Evolutionary conservation across 2,888 invertebrate genomes (phyloP).

Genomic region (Ypsolopha sequella): DNA sequence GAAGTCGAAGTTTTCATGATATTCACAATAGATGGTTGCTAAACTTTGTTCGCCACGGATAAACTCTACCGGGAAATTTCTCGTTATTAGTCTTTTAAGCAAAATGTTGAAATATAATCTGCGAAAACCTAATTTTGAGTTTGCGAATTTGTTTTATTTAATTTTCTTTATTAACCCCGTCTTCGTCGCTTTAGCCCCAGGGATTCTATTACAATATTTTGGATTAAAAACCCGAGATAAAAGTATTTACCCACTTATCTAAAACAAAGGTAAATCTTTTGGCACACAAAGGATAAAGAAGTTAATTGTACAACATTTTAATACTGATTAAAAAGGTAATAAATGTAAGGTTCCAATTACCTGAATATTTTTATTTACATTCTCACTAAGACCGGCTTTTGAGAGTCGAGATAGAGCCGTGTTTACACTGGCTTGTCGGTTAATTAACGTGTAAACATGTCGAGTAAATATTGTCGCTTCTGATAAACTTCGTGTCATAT

Average conservation of each 20-base stretch:
- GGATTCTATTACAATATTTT: too few relatives aligned
- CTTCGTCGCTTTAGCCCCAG: too few relatives aligned
- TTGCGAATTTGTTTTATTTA: too few relatives aligned
- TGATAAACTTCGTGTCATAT: constrained; percentile 1
- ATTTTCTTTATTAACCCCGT: too few relatives aligned
- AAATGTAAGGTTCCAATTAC: neutral
- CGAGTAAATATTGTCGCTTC: neutral
- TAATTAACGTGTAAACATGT: neutral
- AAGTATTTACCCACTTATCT: too few relatives aligned
- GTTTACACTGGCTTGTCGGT: neutral
- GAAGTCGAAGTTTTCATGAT: constrained; percentile 17
- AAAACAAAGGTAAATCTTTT: neutral
- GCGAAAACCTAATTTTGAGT: neutral
- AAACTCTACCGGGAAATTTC: neutral
- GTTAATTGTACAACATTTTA: neutral
- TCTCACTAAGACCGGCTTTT: neutral
- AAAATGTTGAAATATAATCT: neutral
- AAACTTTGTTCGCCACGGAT: neutral
- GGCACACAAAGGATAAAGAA: neutral
- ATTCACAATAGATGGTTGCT: constrained; percentile 1
- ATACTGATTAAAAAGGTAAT: too few relatives aligned
- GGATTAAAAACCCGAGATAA: too few relatives aligned
- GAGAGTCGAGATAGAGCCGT: neutral
- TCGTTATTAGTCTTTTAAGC: neutral
- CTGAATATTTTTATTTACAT: neutral